A percentile compares a stretch with the other conserved stretches of the same genome.
Evolutionary conservation across 2,797 vertebrate genomes (phyloP).

Genomic region (Spea hammondii): DNA sequence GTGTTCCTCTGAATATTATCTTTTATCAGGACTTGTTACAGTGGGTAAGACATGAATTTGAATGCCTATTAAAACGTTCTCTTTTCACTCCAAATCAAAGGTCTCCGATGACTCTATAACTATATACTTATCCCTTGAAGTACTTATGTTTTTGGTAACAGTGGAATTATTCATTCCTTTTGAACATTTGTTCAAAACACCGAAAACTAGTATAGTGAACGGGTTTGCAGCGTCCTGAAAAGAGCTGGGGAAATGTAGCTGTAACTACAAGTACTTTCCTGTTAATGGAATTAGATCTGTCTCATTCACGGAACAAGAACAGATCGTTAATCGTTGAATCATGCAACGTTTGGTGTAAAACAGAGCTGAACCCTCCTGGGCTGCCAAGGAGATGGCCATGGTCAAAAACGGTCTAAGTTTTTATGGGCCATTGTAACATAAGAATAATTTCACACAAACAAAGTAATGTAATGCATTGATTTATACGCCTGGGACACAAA

Average conservation of each 20-base stretch:
- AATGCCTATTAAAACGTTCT: too few relatives aligned
- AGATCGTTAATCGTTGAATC: constrained; percentile 3
- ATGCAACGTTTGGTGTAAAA: constrained; percentile 10
- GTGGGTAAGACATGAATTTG: too few relatives aligned
- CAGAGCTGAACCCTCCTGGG: neutral
- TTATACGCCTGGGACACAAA: neutral
- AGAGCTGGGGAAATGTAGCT: neutral
- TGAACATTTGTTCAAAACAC: too few relatives aligned
- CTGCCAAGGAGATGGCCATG: neutral
- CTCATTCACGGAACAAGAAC: neutral
- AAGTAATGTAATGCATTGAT: neutral
- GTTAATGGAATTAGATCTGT: constrained; percentile 26
- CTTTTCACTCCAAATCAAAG: too few relatives aligned
- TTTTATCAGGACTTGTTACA: too few relatives aligned
- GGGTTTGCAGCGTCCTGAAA: neutral
- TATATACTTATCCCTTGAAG: too few relatives aligned
- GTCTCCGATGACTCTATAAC: too few relatives aligned
- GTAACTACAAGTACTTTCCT: constrained; percentile 20
- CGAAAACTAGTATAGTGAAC: neutral
- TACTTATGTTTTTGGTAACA: too few relatives aligned
- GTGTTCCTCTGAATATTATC: too few relatives aligned
- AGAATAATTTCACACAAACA: neutral
- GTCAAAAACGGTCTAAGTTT: too few relatives aligned
- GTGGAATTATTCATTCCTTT: too few relatives aligned
- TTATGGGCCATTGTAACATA: too few relatives aligned